Base-by-base conservation (phyloP, 2,113 vertebrate genomes). In the Grallaria varia region DNA sequence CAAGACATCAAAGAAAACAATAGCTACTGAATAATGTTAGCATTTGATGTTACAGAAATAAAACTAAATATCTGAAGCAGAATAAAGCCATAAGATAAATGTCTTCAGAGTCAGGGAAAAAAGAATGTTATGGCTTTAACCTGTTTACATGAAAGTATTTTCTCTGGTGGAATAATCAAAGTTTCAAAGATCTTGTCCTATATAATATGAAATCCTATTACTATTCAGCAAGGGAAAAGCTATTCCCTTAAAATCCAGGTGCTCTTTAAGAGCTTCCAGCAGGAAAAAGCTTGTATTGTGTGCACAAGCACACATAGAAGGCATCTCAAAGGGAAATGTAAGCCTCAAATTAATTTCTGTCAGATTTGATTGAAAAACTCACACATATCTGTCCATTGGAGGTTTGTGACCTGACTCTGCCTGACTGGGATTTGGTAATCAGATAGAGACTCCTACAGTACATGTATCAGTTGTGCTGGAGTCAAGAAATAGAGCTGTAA, bases 321-420 rank as follows among this genome's bases (percentile, higher is more conserved):
- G 66, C 53, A 94, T 89, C 89, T 94, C 94, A 95, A 87, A 95
- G 96, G 96, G 91, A 96, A 96, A 96, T 93, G 94, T 94, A 94
- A 93, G 71, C 83, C 53, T 96, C 87, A 96, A 97, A 97, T 97
- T 97, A 97, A 96, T 97, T 97, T 97, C 95, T 95, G 94, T 95
- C 96, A 95, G 80, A 94, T 97, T 78, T 95, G 92, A 97, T 96
- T 96, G 96, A 96, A 96, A 97, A 95, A 80, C 50, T 93, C 77
- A 89, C 94, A 96, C 83, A 84, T 96, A 95, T 87, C 67, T 94
- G 87, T 94, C 89, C 91, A 85, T 93, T 94, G 87, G 92, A 97
- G 80, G 87, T 89, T 97, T 96, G 91, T 14, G 66, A 96, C 90
- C 91, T 94, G 80, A 85, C 89, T 96, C 78, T 96, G 58, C 28